phyloP scores from a whole-genome alignment of 2,113 vertebrate genomes.

The Corvus moneduloides region DNA sequence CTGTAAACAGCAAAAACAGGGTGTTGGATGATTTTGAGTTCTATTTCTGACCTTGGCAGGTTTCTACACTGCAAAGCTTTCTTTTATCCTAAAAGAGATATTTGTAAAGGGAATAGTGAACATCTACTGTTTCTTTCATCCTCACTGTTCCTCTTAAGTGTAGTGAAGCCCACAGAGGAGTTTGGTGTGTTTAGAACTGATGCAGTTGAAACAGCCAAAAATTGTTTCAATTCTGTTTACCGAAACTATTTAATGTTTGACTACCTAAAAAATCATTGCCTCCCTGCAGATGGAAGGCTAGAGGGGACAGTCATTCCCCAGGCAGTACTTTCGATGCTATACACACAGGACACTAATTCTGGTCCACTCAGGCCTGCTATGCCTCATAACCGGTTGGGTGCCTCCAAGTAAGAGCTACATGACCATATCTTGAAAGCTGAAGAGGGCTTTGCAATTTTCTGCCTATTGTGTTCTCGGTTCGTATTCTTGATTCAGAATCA shows the following conservation, averaged over 20 bases:
- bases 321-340: background rate
- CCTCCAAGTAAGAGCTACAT: background rate
- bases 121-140: background rate
- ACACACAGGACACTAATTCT: background rate
- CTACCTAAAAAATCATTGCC: background rate
- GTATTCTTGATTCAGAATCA: background rate
- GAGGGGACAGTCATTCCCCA: background rate
- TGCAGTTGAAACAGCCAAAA: background rate
- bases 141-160: background rate
- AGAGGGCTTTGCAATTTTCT: background rate
- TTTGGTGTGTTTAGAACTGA: background rate
- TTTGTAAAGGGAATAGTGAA: constrained; percentile 11
- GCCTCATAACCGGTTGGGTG: background rate
- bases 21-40: background rate
- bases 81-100: background rate
- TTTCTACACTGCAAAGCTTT: background rate
- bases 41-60: background rate
- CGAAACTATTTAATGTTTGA: background rate
- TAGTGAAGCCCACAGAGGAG: background rate
- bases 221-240: background rate
- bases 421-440: background rate
- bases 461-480: background rate
- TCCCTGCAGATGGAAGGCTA: background rate
- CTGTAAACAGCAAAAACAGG: background rate
- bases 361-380: background rate